Conservation (phyloP, 2,113 vertebrate genomes). For the Chaetodon auriga region DNA sequence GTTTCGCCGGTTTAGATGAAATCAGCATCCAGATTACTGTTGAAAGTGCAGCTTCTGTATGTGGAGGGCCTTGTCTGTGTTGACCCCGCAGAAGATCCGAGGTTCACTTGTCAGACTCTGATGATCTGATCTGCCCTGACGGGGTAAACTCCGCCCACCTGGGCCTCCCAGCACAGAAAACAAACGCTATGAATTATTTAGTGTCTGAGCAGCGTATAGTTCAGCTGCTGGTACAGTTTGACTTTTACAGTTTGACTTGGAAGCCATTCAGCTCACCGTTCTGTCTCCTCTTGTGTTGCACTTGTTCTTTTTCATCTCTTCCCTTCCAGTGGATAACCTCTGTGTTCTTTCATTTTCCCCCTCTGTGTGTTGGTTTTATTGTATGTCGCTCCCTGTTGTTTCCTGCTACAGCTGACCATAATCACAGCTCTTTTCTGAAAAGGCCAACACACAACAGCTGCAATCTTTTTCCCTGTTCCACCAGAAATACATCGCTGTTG, state of each 20-base stretch:
- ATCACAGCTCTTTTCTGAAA: conserved; percentile 63
- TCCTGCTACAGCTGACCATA: conserved; percentile 56
- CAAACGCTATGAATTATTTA: conserved; percentile 68
- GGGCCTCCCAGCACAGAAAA: conserved; percentile 46
- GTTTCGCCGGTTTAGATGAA: neutral
- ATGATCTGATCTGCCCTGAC: conserved; percentile 51
- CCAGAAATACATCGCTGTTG: conserved; percentile 41
- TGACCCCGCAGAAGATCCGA: neutral
- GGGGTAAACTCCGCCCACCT: conserved; percentile 37
- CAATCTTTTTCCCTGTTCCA: conserved; percentile 27
- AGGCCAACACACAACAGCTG: conserved; percentile 57
- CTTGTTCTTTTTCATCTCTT: neutral
- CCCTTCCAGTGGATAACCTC: conserved; percentile 31
- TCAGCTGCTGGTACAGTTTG: conserved; percentile 49
- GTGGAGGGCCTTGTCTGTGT: neutral
- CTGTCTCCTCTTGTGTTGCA: neutral
- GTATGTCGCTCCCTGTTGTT: conserved; percentile 29
- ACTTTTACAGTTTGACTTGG: conserved; percentile 46
- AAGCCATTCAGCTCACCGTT: conserved; percentile 34
- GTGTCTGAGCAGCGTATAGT: conserved; percentile 37
- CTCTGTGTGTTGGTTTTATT: conserved; percentile 25
- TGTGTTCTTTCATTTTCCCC: neutral
- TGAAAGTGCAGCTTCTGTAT: neutral
- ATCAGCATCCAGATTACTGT: neutral
- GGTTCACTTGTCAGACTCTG: conserved; percentile 26